A percentile compares a stretch with the other conserved stretches of the same genome.
These are phyloP conservation scores for Drosophila repletoides DNA, from an alignment of 1,140 invertebrate species.

Conservation along the genomic window DNA sequence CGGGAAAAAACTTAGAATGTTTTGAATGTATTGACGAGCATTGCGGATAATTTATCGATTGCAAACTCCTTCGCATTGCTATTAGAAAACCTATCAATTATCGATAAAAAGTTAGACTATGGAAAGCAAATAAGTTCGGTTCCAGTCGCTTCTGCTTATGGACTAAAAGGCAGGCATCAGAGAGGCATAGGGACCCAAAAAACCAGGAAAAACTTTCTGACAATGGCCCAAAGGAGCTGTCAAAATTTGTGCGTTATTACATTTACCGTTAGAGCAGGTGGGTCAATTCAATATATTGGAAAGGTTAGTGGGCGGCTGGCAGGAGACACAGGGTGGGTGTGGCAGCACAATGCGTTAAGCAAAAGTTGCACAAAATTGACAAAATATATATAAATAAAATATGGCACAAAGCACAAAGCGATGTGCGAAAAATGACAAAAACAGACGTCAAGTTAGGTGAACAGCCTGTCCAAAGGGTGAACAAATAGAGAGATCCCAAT, in stretches of 20 bases:
- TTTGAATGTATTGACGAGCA: neutral
- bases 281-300: constrained; percentile 10
- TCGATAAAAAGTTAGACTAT: neutral
- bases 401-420: constrained; percentile 55
- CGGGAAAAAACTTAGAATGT: too few species aligned
- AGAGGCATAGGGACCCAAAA: neutral
- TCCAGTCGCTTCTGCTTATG: too few species aligned
- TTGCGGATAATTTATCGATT: neutral
- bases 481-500: constrained; percentile 30
- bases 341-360: constrained; percentile 34
- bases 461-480: constrained; percentile 55
- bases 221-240: constrained; percentile 34
- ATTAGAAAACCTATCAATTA: neutral
- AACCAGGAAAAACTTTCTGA: constrained; percentile 18
- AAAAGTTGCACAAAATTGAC: constrained; percentile 74
- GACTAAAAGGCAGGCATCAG: too few species aligned
- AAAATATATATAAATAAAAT: constrained; percentile 79
- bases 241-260: constrained; percentile 41
- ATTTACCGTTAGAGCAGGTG: constrained; percentile 14
- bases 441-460: constrained; percentile 55
- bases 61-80: neutral
- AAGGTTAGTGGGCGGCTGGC: constrained; percentile 1
- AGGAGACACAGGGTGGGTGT: neutral
- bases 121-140: constrained; percentile 2
- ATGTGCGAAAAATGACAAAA: constrained; percentile 33